phyloP scores from a whole-genome alignment of 2,113 vertebrate species.

The Micromys minutus region DNA sequence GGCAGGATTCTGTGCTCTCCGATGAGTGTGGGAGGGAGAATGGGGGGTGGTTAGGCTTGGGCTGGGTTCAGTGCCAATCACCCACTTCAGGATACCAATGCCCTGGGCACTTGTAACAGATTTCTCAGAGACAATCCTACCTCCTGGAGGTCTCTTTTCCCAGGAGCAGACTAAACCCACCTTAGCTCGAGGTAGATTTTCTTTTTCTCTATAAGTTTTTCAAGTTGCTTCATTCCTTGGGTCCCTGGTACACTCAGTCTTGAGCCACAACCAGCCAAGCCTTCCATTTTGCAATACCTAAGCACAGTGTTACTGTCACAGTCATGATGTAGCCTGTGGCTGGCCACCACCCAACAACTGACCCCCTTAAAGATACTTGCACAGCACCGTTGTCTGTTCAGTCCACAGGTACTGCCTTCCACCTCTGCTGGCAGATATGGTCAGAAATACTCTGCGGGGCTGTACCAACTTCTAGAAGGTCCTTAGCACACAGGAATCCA shows the following conservation, averaged over 20 bases:
- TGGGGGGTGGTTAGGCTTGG: not conserved
- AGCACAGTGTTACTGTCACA: not conserved
- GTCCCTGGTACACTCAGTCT: conserved; percentile 21
- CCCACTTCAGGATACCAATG: not conserved
- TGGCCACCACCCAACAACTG: not conserved
- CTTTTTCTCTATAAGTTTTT: not conserved
- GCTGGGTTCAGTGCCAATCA: conserved; percentile 1
- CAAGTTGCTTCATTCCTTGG: not conserved
- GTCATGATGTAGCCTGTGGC: not conserved
- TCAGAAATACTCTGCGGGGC: not conserved
- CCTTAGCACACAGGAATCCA: not conserved
- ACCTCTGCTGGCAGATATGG: not conserved
- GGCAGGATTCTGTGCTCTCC: not conserved
- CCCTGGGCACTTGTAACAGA: not conserved
- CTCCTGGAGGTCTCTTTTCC: not conserved
- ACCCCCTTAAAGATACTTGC: not conserved
- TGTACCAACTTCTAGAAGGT: conserved; percentile 18
- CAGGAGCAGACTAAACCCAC: not conserved
- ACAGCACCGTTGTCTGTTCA: not conserved
- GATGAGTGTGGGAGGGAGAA: not conserved
- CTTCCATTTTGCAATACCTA: not conserved
- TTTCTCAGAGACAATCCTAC: not conserved
- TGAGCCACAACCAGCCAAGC: not conserved
- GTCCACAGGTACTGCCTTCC: not conserved
- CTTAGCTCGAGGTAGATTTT: not conserved